phyloP scores from a whole-genome alignment of 2,797 vertebrate species.

The Falco biarmicus region DNA sequence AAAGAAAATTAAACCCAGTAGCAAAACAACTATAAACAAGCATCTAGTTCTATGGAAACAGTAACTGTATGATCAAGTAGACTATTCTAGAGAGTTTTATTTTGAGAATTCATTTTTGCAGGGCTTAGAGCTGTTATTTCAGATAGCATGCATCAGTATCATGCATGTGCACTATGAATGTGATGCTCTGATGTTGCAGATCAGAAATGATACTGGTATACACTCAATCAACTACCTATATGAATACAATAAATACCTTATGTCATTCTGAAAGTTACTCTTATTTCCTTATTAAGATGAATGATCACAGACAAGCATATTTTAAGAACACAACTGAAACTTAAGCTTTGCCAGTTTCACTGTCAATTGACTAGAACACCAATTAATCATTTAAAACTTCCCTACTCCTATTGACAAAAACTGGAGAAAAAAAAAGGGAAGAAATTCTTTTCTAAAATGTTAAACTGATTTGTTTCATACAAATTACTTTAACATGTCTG shows the following conservation, averaged over 20 bases:
- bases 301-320: not conserved
- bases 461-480: slow-evolving; percentile 58
- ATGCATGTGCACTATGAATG: not conserved
- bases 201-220: slow-evolving; percentile 33
- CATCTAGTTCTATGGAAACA: not conserved
- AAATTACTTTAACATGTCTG: slow-evolving; percentile 51
- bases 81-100: slow-evolving; percentile 61
- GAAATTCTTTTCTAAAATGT: slow-evolving; percentile 7
- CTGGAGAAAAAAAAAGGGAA: not conserved
- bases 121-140: slow-evolving; percentile 37
- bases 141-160: not conserved
- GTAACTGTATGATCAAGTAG: slow-evolving; percentile 43
- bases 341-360: slow-evolving; percentile 61
- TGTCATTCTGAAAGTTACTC: slow-evolving; percentile 44
- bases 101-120: slow-evolving; percentile 58
- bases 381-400: slow-evolving; percentile 65
- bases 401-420: slow-evolving; percentile 12
- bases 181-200: not conserved
- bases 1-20: slow-evolving; percentile 6
- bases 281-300: slow-evolving; percentile 32
- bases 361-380: slow-evolving; percentile 55
- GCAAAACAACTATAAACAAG: slow-evolving; percentile 35
- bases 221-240: slow-evolving; percentile 22
- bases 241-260: slow-evolving; percentile 45
- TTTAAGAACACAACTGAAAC: slow-evolving; percentile 53